phyloP scores from a whole-genome alignment of 2,113 vertebrate species.

The Leucosticte australis region DNA sequence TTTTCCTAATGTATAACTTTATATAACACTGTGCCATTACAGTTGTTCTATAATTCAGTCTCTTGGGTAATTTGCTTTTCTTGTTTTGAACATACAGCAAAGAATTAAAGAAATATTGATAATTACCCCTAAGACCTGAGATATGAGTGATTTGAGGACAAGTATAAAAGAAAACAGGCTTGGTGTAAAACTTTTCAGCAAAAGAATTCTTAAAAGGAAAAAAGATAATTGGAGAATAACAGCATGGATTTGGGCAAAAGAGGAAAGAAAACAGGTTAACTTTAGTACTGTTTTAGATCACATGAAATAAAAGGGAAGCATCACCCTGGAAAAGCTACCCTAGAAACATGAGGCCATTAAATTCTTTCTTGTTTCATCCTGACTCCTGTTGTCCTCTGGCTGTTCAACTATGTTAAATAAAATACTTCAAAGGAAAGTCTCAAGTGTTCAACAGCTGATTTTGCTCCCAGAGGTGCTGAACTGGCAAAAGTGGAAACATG shows the following conservation, averaged over 20 bases:
- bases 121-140: not conserved
- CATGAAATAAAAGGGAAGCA: not conserved
- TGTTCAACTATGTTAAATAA: not conserved
- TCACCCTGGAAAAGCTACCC: not conserved
- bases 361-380: conserved; percentile 12
- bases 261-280: not conserved
- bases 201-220: not conserved
- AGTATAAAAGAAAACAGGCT: not conserved
- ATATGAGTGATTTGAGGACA: not conserved
- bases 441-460: conserved; percentile 22
- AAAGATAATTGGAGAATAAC: not conserved
- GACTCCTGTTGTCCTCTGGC: conserved; percentile 4
- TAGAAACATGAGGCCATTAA: not conserved
- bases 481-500: not conserved
- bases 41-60: not conserved
- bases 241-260: not conserved
- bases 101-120: not conserved
- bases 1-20: not conserved
- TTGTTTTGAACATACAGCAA: not conserved
- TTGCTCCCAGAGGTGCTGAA: conserved; percentile 45
- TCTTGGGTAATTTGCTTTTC: not conserved
- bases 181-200: not conserved
- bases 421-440: conserved; percentile 23
- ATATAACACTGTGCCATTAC: not conserved
- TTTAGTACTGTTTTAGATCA: not conserved